Percentiles rank a stretch among this genome's conserved stretches.
Conservation (phyloP, 2,797 vertebrate species). For the Prionace glauca region DNA sequence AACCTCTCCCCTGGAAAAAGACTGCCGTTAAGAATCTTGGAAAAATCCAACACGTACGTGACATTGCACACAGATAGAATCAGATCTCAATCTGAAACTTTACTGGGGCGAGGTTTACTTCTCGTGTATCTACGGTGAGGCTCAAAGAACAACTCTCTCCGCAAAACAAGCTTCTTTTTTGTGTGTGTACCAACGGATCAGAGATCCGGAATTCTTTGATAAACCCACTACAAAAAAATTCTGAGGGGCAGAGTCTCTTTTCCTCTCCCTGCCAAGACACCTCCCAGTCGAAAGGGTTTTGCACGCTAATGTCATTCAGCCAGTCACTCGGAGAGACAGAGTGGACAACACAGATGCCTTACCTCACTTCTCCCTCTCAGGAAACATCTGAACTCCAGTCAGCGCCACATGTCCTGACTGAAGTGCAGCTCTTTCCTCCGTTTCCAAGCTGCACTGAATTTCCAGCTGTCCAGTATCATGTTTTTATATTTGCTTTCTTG, state of each 20-base stretch:
- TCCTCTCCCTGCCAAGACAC: neutral
- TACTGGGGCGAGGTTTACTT: neutral
- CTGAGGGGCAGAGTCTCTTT: neutral
- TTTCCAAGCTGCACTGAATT: neutral
- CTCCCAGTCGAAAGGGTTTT: neutral
- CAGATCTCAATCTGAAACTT: too few relatives aligned
- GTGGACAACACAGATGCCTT: neutral
- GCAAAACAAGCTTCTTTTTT: neutral
- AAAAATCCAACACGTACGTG: neutral
- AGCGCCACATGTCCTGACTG: neutral
- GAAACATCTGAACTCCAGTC: neutral
- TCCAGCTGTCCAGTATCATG: neutral
- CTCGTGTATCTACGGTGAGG: neutral
- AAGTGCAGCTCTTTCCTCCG: neutral
- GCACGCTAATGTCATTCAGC: neutral
- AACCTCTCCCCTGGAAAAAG: neutral
- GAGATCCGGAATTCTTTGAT: neutral
- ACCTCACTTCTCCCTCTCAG: neutral
- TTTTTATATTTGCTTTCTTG: neutral
- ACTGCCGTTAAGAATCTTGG: neutral
- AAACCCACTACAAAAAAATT: neutral
- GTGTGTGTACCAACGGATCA: neutral
- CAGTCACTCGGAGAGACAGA: neutral
- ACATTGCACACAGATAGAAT: neutral
- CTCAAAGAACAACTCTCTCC: neutral